Evolutionary conservation across 2,888 invertebrate species (phyloP).

Genomic region (Dryococelus australis): DNA sequence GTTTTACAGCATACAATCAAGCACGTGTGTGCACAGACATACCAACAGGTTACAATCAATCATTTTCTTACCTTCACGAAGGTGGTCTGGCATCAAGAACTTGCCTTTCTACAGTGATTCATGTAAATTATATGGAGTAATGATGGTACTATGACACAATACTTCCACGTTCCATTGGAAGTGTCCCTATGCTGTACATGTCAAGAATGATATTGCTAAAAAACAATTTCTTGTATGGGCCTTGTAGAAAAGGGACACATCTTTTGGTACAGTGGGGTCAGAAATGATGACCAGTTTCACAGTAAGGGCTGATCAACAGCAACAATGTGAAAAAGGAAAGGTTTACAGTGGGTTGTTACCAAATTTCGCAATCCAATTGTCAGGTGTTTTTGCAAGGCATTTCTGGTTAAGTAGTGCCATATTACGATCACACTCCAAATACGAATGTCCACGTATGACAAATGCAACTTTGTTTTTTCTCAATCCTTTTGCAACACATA

Average conservation of each 20-base stretch:
- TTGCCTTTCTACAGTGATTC: not conserved
- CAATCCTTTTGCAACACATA: too few relatives aligned
- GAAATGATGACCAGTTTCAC: too few relatives aligned
- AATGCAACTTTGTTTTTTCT: not conserved
- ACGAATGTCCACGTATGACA: not conserved
- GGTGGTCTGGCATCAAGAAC: not conserved
- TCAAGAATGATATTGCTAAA: not conserved
- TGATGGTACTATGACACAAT: not conserved
- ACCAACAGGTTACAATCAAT: not conserved
- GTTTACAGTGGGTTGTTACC: too few relatives aligned
- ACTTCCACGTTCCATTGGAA: not conserved
- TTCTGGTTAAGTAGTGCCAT: not conserved
- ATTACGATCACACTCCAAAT: constrained; percentile 24
- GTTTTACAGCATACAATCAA: not conserved
- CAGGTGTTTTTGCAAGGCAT: too few relatives aligned
- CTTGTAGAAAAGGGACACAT: too few relatives aligned
- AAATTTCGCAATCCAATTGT: too few relatives aligned
- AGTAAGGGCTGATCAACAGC: too few relatives aligned
- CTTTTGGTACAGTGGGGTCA: too few relatives aligned
- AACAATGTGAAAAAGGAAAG: too few relatives aligned
- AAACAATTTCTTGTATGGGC: not conserved
- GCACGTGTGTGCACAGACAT: not conserved
- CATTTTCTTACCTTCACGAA: not conserved
- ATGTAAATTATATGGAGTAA: not conserved
- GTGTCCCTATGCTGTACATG: not conserved